Conservation (phyloP, 2,888 invertebrate genomes). For the Himalopsyche tibetana region DNA sequence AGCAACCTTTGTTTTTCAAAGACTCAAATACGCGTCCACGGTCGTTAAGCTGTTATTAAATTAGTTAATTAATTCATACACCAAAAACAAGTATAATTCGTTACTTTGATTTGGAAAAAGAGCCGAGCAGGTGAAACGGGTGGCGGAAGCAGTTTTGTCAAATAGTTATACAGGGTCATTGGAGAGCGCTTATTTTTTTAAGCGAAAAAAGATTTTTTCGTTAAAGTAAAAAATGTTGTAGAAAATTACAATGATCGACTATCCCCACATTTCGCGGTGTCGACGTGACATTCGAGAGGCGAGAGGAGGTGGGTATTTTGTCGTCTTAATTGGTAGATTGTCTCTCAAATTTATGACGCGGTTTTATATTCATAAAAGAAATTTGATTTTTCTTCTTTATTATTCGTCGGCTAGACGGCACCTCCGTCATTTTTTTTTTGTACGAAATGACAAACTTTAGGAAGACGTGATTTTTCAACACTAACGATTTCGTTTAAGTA, state of each 20-base stretch:
- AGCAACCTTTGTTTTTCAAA: too few relatives aligned
- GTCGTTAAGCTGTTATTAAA: too few relatives aligned
- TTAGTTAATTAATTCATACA: too few relatives aligned
- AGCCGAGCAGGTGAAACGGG: too few relatives aligned
- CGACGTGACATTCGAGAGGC: conserved; percentile 27
- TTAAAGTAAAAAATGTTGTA: not conserved
- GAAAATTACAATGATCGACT: not conserved
- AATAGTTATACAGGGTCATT: too few relatives aligned
- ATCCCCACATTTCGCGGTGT: not conserved
- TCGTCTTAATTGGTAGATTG: conserved; percentile 40
- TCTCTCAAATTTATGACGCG: conserved; percentile 41
- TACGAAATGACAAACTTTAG: not conserved
- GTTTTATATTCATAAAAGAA: conserved; percentile 43
- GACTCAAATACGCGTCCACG: too few relatives aligned
- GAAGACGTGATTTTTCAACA: conserved; percentile 18
- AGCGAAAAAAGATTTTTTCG: not conserved
- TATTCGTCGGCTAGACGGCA: conserved; percentile 36
- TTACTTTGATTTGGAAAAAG: too few relatives aligned
- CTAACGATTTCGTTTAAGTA: conserved; percentile 4
- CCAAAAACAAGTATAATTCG: too few relatives aligned
- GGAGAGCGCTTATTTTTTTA: too few relatives aligned
- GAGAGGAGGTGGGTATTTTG: not conserved
- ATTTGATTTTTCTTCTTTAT: conserved; percentile 32
- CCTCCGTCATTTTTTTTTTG: conserved; percentile 16
- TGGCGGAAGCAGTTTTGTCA: too few relatives aligned